Base-by-base conservation (phyloP, 2,888 invertebrate species). In the Sesia apiformis region DNA sequence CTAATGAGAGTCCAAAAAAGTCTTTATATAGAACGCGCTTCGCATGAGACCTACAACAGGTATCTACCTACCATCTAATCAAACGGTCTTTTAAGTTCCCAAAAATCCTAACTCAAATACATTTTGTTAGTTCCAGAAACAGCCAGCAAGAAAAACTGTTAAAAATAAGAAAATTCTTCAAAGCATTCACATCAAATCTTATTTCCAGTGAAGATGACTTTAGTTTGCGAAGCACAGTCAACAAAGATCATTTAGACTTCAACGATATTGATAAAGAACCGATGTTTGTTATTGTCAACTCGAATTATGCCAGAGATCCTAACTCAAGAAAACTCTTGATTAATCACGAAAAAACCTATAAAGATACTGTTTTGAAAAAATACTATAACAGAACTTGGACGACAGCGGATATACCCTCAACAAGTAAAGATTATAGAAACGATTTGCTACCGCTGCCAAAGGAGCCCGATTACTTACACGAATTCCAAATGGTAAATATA, bases 121-220 rank as follows among this genome's bases (percentile, higher is more conserved):
- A 43, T 43, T 43, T 5, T 43, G 5, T 74, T 70, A 65, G 61
- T 75, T 74, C 63, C 77, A 72, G 76, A 77, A 61, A 69, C 54
- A 53, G 62, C 57, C 38, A 7, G 53, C 63, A 58, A 58, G 52
- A 55, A 64, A 63, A 46, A 23, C 58, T 51, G 55, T 54, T 63
- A 55, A 57, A 7, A 63, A 52, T 68, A 60, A 70, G 54, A 57
- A 63, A 64, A 55, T 56, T 64, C 57, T 53, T 64, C 68, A 66
- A 65, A 59, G 50, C 65, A 62, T 62, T 72, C 70, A 78, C 70
- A 69, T 67, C 65, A 55, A 71, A 67, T 71, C 58, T 76, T 73
- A 65, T 79, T 76, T 81, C 64, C 72, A 79, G 76, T 65, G 70
- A 77, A 75, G 72, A 77, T 67, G 72, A 70, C 63, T 55, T 62